Evolutionary conservation across 2,113 vertebrate species (phyloP).

Genomic region (Sus scrofa): DNA sequence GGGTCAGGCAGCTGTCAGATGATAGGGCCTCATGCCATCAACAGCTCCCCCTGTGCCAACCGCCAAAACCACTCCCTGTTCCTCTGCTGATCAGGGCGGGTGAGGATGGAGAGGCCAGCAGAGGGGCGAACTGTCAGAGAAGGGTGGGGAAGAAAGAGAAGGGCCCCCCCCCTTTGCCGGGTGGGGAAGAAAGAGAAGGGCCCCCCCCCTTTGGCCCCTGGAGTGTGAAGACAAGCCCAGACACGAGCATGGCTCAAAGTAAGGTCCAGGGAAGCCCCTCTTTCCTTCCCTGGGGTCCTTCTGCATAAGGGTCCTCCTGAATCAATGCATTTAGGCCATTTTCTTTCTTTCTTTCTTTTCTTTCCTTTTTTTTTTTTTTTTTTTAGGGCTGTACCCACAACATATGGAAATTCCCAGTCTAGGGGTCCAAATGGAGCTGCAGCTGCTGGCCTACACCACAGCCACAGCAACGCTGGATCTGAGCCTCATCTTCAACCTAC

Average conservation of each 20-base stretch:
- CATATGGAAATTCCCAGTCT: too few species aligned
- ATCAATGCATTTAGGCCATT: neutral
- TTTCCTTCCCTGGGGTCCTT: neutral
- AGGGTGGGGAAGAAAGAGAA: neutral
- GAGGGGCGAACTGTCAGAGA: neutral
- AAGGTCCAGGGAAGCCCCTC: neutral
- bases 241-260: neutral
- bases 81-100: slow-evolving; percentile 40
- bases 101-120: slow-evolving; percentile 1
- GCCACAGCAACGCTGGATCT: too few species aligned
- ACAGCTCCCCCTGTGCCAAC: slow-evolving; percentile 77
- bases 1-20: slow-evolving; percentile 88
- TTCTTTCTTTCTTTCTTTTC: neutral
- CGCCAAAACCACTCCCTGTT: slow-evolving; percentile 84
- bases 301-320: neutral
- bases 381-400: too few species aligned
- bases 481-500: too few species aligned
- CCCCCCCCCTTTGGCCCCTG: neutral
- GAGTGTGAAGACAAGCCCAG: neutral
- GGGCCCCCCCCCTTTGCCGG: neutral
- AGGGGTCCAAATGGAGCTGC: too few species aligned
- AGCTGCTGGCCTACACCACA: too few species aligned
- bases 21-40: slow-evolving; percentile 84
- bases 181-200: neutral
- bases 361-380: too few species aligned